Conservation (phyloP, 2,888 invertebrate species). For the Orgyia antiqua region DNA sequence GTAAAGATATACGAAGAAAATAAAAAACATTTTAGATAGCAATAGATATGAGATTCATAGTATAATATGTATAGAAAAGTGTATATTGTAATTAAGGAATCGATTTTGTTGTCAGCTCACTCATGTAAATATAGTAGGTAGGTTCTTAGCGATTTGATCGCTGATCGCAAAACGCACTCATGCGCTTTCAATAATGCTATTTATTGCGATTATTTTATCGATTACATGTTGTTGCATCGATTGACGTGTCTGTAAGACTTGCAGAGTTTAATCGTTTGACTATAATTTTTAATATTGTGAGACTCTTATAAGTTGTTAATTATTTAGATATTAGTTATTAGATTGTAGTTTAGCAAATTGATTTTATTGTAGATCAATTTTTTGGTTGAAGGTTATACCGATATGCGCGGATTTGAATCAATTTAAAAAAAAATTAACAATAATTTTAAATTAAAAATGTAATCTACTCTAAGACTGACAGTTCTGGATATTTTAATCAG, state of each 20-base stretch:
- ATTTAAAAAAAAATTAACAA: not conserved
- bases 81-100: constrained; percentile 43
- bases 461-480: constrained; percentile 5
- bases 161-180: constrained; percentile 32
- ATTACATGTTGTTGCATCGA: constrained; percentile 48
- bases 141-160: constrained; percentile 48
- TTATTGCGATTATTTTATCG: constrained; percentile 39
- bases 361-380: constrained; percentile 39
- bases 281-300: constrained; percentile 24
- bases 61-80: constrained; percentile 44
- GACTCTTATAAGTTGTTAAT: constrained; percentile 36
- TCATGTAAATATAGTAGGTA: constrained; percentile 60
- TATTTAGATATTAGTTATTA: constrained; percentile 34
- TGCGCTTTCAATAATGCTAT: constrained; percentile 50
- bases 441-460: constrained; percentile 1
- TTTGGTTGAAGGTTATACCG: constrained; percentile 23
- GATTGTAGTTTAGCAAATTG: constrained; percentile 47
- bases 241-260: constrained; percentile 48
- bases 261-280: constrained; percentile 32
- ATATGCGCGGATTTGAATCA: constrained; percentile 23
- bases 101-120: constrained; percentile 45
- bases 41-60: constrained; percentile 42
- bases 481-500: too few relatives aligned
- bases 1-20: constrained; percentile 34
- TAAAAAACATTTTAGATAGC: constrained; percentile 33